Evolutionary conservation across 2,113 vertebrate species (phyloP).

Genomic region (Panthera uncia): DNA sequence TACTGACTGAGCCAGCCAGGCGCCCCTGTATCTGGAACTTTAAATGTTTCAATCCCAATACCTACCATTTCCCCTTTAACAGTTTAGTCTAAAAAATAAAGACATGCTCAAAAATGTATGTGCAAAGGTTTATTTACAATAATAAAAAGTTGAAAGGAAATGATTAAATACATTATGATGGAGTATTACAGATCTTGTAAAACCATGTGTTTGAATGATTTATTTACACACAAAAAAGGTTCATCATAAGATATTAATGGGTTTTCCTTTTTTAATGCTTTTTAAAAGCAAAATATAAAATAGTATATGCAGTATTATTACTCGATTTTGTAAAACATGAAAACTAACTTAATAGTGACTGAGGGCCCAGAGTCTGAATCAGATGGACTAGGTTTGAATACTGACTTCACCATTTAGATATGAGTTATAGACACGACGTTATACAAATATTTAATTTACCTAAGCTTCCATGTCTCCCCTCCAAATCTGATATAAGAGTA

Average conservation of each 20-base stretch:
- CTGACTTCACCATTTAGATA: background rate
- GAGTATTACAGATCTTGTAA: background rate
- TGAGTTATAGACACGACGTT: background rate
- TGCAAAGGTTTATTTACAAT: background rate
- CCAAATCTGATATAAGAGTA: background rate
- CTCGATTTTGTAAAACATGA: constrained; percentile 9
- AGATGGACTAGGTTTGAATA: background rate
- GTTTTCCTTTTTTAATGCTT: background rate
- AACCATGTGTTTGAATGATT: background rate
- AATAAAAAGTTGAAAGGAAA: constrained; percentile 19
- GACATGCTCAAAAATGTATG: background rate
- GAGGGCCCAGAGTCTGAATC: background rate
- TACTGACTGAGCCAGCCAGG: too few species aligned
- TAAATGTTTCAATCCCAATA: background rate
- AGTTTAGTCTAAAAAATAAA: background rate
- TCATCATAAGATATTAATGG: background rate
- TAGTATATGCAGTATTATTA: background rate
- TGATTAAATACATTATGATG: background rate
- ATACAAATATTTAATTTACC: background rate
- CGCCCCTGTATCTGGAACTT: background rate
- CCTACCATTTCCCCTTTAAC: background rate
- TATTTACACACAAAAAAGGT: background rate
- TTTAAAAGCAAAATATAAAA: background rate
- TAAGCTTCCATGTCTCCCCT: background rate
- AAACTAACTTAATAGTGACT: background rate